Conservation (phyloP, 2,113 vertebrate species). For the Columba janthina region DNA sequence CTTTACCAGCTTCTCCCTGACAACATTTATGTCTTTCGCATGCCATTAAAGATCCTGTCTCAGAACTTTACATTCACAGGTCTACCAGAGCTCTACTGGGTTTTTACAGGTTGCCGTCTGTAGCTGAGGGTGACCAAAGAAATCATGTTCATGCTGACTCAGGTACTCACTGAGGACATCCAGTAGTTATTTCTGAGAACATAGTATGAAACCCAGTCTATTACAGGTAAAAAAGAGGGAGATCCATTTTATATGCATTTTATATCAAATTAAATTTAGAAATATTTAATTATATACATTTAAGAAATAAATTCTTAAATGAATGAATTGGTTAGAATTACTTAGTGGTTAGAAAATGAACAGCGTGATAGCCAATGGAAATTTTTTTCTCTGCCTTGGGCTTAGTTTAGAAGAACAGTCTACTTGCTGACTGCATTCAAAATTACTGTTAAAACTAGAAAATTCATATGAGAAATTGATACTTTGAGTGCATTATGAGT, state of each 20-base stretch:
- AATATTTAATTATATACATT: neutral
- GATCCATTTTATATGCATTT: neutral
- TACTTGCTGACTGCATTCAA: neutral
- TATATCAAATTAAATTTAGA: neutral
- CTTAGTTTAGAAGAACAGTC: neutral
- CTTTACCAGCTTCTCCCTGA: neutral
- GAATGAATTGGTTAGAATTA: neutral
- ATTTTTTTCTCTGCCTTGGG: neutral
- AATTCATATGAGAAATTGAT: neutral
- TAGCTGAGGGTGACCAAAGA: neutral
- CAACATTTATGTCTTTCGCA: neutral
- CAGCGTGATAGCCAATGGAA: neutral
- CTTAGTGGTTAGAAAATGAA: neutral
- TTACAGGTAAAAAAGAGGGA: neutral
- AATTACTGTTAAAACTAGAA: neutral
- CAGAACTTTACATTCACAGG: slow-evolving; percentile 1
- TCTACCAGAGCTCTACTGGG: neutral
- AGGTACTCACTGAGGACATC: neutral
- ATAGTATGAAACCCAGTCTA: neutral
- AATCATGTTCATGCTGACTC: neutral
- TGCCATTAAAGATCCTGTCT: neutral
- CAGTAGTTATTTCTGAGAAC: slow-evolving; percentile 23
- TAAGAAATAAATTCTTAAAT: neutral
- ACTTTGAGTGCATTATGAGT: neutral
- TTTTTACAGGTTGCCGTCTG: neutral